Conservation (phyloP, 2,888 invertebrate species). For the Phyllotreta cruciferae region DNA sequence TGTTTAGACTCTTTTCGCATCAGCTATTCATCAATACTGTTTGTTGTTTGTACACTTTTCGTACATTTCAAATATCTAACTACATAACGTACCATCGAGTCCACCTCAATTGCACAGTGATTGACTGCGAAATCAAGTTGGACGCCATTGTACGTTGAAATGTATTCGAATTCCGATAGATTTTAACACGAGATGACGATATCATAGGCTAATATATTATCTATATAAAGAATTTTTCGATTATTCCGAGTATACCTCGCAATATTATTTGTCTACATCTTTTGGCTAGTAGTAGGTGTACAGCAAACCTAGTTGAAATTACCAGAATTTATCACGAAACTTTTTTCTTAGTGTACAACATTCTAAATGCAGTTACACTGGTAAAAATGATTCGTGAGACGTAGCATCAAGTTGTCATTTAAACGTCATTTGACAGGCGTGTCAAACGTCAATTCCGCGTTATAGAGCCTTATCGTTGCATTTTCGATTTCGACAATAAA, state of each 20-base stretch:
- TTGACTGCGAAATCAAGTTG: conserved; percentile 10
- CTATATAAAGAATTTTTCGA: not conserved
- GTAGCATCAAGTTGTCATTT: too few species aligned
- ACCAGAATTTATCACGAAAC: conserved; percentile 2
- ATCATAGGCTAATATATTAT: conserved; percentile 15
- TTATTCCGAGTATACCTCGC: not conserved
- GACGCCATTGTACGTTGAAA: not conserved
- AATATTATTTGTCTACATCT: not conserved
- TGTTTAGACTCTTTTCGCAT: conserved; percentile 6
- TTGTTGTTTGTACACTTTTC: conserved; percentile 1
- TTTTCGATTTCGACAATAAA: too few species aligned
- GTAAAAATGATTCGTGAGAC: too few species aligned
- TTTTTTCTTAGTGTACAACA: conserved; percentile 1
- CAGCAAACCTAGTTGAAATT: not conserved
- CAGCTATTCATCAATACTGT: conserved; percentile 10
- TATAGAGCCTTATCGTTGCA: too few species aligned
- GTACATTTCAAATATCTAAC: conserved; percentile 4
- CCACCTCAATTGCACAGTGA: too few species aligned
- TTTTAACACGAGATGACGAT: conserved; percentile 16
- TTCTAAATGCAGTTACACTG: not conserved
- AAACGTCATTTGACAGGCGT: too few species aligned
- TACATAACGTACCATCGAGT: not conserved
- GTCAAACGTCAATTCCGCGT: too few species aligned
- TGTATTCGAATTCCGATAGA: conserved; percentile 12
- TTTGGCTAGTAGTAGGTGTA: conserved; percentile 15